Percentiles rank a stretch among this genome's conserved stretches.
Conservation (phyloP, 1,140 invertebrate genomes). For the Dinothrombium tinctorium region DNA sequence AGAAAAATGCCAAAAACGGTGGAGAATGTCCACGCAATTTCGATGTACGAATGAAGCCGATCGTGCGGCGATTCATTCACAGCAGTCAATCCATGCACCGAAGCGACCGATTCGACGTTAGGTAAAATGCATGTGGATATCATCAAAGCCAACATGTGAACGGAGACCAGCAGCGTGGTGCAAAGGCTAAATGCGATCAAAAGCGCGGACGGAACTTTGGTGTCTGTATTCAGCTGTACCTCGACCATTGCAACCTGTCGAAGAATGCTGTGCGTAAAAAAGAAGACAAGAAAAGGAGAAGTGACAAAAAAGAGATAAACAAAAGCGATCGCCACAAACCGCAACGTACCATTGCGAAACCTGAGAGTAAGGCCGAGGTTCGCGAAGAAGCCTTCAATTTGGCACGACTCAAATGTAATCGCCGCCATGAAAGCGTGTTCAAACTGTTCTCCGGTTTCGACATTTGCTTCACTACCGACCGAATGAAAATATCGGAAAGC, state of each 20-base stretch:
- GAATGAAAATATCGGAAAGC: too few relatives aligned
- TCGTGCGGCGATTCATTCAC: slow-evolving; percentile 26
- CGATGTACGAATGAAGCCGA: slow-evolving; percentile 44
- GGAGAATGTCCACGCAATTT: slow-evolving; percentile 89
- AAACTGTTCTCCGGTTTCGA: neutral
- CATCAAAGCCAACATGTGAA: slow-evolving; percentile 95
- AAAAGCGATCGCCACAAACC: too few relatives aligned
- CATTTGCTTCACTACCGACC: too few relatives aligned
- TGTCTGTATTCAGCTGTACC: slow-evolving; percentile 36
- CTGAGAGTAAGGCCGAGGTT: slow-evolving; percentile 70
- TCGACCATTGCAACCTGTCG: slow-evolving; percentile 82
- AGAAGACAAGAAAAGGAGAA: neutral
- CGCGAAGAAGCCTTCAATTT: slow-evolving; percentile 70
- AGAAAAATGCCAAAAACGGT: slow-evolving; percentile 75
- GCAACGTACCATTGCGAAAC: slow-evolving; percentile 70
- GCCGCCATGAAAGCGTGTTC: neutral
- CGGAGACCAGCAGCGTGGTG: slow-evolving; percentile 81
- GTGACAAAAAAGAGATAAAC: neutral
- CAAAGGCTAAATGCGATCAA: slow-evolving; percentile 80
- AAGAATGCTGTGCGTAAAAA: neutral
- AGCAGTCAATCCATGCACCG: slow-evolving; percentile 13
- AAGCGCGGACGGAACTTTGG: slow-evolving; percentile 42
- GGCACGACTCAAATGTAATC: slow-evolving; percentile 38
- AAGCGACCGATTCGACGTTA: slow-evolving; percentile 27
- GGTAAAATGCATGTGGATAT: slow-evolving; percentile 94